Evolutionary conservation across 2,113 vertebrate species (phyloP).

Genomic region (Picathartes gymnocephalus): DNA sequence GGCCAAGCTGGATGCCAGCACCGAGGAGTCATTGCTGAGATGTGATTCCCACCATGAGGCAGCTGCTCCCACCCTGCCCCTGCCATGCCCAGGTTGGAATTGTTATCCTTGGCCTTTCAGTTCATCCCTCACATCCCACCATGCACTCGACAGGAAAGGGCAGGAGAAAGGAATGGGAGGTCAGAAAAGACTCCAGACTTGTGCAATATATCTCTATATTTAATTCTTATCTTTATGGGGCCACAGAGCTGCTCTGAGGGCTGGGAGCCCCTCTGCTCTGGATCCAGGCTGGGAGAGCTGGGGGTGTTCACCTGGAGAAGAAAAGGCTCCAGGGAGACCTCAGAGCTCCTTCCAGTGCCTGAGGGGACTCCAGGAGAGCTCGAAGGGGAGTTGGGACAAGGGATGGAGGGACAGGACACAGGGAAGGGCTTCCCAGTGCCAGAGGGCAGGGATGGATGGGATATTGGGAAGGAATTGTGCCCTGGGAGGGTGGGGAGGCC

Average conservation of each 20-base stretch:
- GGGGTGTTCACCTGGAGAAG: background rate
- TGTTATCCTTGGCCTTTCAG: background rate
- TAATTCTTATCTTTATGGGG: background rate
- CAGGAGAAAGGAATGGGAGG: background rate
- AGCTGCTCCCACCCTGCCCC: background rate
- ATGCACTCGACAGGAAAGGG: background rate
- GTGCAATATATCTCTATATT: background rate
- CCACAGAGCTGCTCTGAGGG: background rate
- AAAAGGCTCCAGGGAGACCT: background rate
- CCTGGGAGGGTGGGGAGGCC: fast-evolving
- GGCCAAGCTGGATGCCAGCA: background rate
- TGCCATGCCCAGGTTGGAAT: background rate
- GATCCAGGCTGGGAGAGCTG: background rate
- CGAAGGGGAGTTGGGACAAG: background rate
- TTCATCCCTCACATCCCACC: background rate
- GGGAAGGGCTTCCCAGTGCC: background rate
- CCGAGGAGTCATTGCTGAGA: background rate
- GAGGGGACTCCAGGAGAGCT: background rate
- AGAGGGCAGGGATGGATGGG: background rate
- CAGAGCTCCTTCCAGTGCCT: background rate
- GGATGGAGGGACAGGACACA: background rate
- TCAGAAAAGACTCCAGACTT: background rate
- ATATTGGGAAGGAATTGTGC: background rate
- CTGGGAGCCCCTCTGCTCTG: background rate
- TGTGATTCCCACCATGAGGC: background rate